Percentiles rank a stretch among this genome's conserved stretches.
phyloP scores from a whole-genome alignment of 1,140 invertebrate species.

The Lineus longissimus region DNA sequence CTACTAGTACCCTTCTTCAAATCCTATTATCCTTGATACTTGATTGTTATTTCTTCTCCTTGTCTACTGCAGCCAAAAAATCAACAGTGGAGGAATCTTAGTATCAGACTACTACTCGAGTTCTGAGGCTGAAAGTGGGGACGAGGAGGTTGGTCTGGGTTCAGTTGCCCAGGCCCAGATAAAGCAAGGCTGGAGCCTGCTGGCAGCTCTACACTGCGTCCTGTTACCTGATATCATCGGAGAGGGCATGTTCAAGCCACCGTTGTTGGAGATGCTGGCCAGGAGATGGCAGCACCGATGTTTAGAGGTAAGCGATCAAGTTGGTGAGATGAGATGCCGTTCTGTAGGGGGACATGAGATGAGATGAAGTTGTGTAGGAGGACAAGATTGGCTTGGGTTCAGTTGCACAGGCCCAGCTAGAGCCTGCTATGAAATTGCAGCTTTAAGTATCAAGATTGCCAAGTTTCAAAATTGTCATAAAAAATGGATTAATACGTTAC shows the following conservation, averaged over 20 bases:
- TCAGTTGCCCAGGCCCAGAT: slow-evolving; percentile 36
- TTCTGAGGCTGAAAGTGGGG: slow-evolving; percentile 23
- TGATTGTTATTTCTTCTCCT: not conserved
- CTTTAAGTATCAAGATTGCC: no score
- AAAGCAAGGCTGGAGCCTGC: slow-evolving; percentile 76
- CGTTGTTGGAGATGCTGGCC: slow-evolving; percentile 95
- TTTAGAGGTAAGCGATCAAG: slow-evolving; percentile 69
- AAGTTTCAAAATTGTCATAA: no score
- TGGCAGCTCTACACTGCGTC: slow-evolving; percentile 94
- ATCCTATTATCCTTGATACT: no score
- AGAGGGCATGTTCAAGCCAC: slow-evolving; percentile 79
- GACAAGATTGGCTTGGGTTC: no score
- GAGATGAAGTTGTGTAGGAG: no score
- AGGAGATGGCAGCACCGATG: slow-evolving; percentile 97
- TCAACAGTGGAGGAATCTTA: slow-evolving; percentile 1
- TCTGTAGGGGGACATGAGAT: no score
- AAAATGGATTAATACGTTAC: no score
- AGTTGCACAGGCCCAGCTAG: no score
- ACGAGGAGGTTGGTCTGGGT: slow-evolving; percentile 22
- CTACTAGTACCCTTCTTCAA: no score
- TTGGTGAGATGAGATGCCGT: no score
- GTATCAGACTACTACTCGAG: slow-evolving; percentile 10
- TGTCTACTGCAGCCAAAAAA: not conserved
- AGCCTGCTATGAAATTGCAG: no score
- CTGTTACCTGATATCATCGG: slow-evolving; percentile 79